Base-by-base conservation (phyloP, 2,888 invertebrate genomes). In the Rhyacophila evoluta region DNA sequence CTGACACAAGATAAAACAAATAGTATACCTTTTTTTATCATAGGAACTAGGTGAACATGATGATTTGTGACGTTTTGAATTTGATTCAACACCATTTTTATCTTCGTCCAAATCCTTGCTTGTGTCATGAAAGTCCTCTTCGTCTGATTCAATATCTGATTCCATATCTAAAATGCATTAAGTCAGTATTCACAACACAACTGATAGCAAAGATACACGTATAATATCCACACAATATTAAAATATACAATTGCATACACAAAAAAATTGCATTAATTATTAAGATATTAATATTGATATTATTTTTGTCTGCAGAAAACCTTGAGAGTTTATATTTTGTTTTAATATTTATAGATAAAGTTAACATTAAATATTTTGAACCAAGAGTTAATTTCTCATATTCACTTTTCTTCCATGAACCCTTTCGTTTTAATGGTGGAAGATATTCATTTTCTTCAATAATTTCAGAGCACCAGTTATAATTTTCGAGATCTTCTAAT, bases 341-440 rank as follows among this genome's bases (percentile, higher is more conserved):
- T n/a, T n/a, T n/a, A n/a, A n/a, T n/a, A n/a, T n/a, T n/a, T n/a
- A n/a, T n/a, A n/a, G n/a, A 33, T 33, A 3, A 33, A 33, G 33
- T 33, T 3, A 33, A 33, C 33, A 33, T 3, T 5, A 33, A 33
- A 5, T 33, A 33, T 33, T 33, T 33, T 5, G 33, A 12, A 39
- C 15, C 5, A 39, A 39, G 3, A 12, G n/a, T 5, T 12, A 39
- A 39, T 12, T 1, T 39, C 4, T 39, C 6, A 1, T 12, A 1
- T 1, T n/a, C 4, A 55, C 55, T 55, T 55, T 55, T 19, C 1
- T 55, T 55, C 55, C 55, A 55, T 55, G 2, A 10, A 55, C 55
- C 55, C 19, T 55, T 55, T 19, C 55, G 55, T 55, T 55, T 55
- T 1, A 55, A 19, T 55, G 55, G 55, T 55, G 55, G 55, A 55